Percentiles rank a stretch among this genome's conserved stretches.
Evolutionary conservation across 1,140 invertebrate species (phyloP).

Genomic region (Euwallacea similis): DNA sequence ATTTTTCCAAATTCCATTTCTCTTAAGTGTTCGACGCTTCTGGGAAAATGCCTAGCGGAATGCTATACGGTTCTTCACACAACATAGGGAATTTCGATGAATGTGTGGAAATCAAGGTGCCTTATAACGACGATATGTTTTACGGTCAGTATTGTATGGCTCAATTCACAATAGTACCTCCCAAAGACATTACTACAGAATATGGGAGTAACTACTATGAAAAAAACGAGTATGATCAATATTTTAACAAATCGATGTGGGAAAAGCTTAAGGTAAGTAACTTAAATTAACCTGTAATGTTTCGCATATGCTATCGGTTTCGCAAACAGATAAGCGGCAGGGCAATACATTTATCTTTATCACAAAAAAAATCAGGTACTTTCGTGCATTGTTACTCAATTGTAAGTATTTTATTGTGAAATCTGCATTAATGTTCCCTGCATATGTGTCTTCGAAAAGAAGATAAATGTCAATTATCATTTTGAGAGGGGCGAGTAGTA

Average conservation of each 20-base stretch:
- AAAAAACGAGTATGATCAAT: slow-evolving; percentile 18
- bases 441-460: too few relatives aligned
- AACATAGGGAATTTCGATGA: slow-evolving; percentile 41
- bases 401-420: too few relatives aligned
- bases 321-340: too few relatives aligned
- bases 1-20: neutral
- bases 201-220: slow-evolving; percentile 20
- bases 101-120: slow-evolving; percentile 40
- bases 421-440: too few relatives aligned
- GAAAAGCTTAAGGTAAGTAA: slow-evolving; percentile 44
- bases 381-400: too few relatives aligned
- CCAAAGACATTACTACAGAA: slow-evolving; percentile 10
- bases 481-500: too few relatives aligned
- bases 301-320: too few relatives aligned
- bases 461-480: too few relatives aligned
- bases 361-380: too few relatives aligned
- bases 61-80: slow-evolving; percentile 36
- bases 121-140: slow-evolving; percentile 34
- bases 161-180: slow-evolving; percentile 41
- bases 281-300: too few relatives aligned
- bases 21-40: slow-evolving; percentile 39
- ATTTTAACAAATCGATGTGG: slow-evolving; percentile 42
- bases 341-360: too few relatives aligned
- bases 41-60: slow-evolving; percentile 37
- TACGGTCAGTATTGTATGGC: slow-evolving; percentile 44